phyloP scores from a whole-genome alignment of 2,113 vertebrate genomes.

The Hipposideros armiger region DNA sequence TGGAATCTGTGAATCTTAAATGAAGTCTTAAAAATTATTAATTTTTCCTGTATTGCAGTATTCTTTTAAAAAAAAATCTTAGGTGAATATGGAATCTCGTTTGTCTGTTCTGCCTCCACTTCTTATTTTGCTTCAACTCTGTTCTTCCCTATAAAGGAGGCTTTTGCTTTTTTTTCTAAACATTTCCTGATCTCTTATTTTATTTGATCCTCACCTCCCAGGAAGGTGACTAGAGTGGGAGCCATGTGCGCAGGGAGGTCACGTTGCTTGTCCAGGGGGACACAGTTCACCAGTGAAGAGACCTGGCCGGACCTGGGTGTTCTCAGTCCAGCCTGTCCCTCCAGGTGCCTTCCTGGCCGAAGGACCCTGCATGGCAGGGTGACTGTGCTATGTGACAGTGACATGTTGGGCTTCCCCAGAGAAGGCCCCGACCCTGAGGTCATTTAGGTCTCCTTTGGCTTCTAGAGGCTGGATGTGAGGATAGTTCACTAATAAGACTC shows the following conservation, averaged over 20 bases:
- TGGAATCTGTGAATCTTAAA: background rate
- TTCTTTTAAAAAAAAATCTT: background rate
- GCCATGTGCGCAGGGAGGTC: background rate
- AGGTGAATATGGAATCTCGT: background rate
- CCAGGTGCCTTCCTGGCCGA: background rate
- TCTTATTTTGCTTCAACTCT: background rate
- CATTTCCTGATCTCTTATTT: background rate
- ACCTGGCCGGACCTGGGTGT: background rate
- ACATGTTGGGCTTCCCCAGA: background rate
- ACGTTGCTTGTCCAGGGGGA: background rate
- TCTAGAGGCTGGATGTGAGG: background rate
- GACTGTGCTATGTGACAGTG: background rate
- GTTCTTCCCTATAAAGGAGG: background rate
- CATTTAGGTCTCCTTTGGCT: background rate
- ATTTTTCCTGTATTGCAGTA: background rate
- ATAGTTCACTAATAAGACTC: slow-evolving; percentile 11
- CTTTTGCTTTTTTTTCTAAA: background rate
- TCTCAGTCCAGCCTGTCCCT: background rate
- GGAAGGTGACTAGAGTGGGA: background rate
- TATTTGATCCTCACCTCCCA: background rate
- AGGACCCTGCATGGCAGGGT: background rate
- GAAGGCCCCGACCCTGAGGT: background rate
- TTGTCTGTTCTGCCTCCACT: background rate
- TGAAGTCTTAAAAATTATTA: background rate
- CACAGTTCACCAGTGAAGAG: background rate